A percentile compares a stretch with the other conserved stretches of the same genome.
Evolutionary conservation across 1,140 invertebrate genomes (phyloP).

Genomic region (Himalopsyche phryganea): DNA sequence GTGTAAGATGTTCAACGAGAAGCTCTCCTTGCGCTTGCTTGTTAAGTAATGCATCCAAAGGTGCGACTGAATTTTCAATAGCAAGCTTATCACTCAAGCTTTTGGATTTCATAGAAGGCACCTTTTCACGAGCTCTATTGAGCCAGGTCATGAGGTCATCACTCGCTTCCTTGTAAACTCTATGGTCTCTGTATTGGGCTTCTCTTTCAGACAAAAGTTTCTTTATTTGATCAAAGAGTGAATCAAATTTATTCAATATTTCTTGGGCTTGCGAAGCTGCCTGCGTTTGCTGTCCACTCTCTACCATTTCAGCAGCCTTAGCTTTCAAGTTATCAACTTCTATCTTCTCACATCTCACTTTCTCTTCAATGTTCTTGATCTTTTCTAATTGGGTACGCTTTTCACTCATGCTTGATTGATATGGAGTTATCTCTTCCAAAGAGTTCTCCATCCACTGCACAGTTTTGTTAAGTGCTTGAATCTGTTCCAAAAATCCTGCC

Average conservation of each 20-base stretch:
- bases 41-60: conserved; percentile 80
- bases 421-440: conserved; percentile 69
- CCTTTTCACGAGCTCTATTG: conserved; percentile 79
- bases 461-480: conserved; percentile 79
- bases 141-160: conserved; percentile 85
- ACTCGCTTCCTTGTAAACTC: conserved; percentile 82
- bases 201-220: conserved; percentile 74
- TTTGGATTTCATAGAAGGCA: conserved; percentile 80
- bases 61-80: conserved; percentile 82
- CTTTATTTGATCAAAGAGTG: conserved; percentile 67
- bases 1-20: conserved; percentile 79
- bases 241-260: conserved; percentile 76
- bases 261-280: conserved; percentile 80
- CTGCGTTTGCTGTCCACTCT: conserved; percentile 77
- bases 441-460: conserved; percentile 72
- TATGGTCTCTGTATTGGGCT: conserved; percentile 83
- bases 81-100: conserved; percentile 82
- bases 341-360: conserved; percentile 84
- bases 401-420: conserved; percentile 77
- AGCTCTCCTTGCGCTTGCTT: conserved; percentile 89
- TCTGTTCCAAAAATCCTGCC: conserved; percentile 83
- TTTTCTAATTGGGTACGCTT: conserved; percentile 82
- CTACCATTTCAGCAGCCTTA: conserved; percentile 84
- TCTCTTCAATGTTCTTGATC: conserved; percentile 83
- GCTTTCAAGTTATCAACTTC: conserved; percentile 86